A percentile compares a stretch with the other conserved stretches of the same genome.
phyloP scores from a whole-genome alignment of 2,797 vertebrate species.

The Acrossocheilus wenchowensis region DNA sequence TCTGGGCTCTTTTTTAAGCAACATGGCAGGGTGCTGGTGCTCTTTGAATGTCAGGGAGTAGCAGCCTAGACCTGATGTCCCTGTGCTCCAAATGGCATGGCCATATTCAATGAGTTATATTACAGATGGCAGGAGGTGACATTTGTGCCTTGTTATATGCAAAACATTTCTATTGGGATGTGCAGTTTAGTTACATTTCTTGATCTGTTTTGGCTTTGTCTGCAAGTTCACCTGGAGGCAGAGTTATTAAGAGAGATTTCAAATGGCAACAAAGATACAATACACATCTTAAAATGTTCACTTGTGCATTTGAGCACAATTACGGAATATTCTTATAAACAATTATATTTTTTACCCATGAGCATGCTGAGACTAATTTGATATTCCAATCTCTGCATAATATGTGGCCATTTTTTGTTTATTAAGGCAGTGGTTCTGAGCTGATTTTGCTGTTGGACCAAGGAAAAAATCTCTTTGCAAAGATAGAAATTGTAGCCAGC shows the following conservation, averaged over 20 bases:
- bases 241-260: conserved; percentile 13
- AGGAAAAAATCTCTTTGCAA: background rate
- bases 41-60: conserved; percentile 65
- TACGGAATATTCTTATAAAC: background rate
- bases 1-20: conserved; percentile 59
- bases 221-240: conserved; percentile 14
- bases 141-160: conserved; percentile 43
- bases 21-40: conserved; percentile 56
- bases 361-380: background rate
- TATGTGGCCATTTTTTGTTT: background rate
- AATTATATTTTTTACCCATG: background rate
- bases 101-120: conserved; percentile 47
- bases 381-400: conserved; percentile 1
- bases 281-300: background rate
- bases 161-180: conserved; percentile 30
- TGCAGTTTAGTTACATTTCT: conserved; percentile 1
- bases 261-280: background rate
- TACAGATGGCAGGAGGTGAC: conserved; percentile 49
- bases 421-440: background rate
- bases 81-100: conserved; percentile 52
- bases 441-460: background rate
- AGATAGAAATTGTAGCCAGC: background rate
- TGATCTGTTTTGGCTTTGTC: conserved; percentile 29
- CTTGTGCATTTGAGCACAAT: background rate
- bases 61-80: conserved; percentile 40